phyloP scores from a whole-genome alignment of 2,797 vertebrate genomes.

The Oreonectes daqikongensis region DNA sequence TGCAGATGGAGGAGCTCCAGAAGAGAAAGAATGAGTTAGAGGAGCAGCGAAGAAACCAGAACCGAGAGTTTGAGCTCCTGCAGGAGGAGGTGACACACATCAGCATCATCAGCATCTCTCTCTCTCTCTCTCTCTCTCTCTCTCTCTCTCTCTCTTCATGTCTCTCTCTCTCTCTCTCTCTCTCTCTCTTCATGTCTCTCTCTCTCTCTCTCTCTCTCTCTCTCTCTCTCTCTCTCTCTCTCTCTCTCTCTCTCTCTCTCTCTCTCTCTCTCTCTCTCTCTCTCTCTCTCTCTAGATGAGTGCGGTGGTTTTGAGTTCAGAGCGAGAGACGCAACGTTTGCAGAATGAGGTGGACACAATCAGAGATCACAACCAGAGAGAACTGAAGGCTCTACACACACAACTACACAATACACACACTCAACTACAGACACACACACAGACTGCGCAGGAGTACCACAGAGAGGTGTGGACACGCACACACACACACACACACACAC shows the following conservation, averaged over 20 bases:
- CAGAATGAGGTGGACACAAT: constrained; percentile 90
- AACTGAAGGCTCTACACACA: constrained; percentile 82
- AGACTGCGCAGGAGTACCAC: constrained; percentile 80
- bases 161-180: too few relatives aligned
- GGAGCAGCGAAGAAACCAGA: constrained; percentile 82
- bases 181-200: too few relatives aligned
- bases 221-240: constrained; percentile 21
- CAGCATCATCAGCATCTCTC: neutral
- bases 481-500: constrained; percentile 19
- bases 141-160: constrained; percentile 33
- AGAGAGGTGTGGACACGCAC: constrained; percentile 81
- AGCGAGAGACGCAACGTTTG: constrained; percentile 83
- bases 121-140: constrained; percentile 16
- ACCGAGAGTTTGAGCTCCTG: constrained; percentile 85
- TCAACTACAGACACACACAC: constrained; percentile 85
- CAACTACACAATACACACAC: constrained; percentile 88
- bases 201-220: constrained; percentile 21
- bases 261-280: constrained; percentile 5
- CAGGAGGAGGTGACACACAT: constrained; percentile 87
- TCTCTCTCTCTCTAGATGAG: constrained; percentile 79
- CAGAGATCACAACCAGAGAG: constrained; percentile 85
- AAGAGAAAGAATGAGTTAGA: constrained; percentile 84
- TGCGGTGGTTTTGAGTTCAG: constrained; percentile 82
- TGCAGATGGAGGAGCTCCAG: constrained; percentile 84
- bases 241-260: constrained; percentile 7